Evolutionary conservation across 2,113 vertebrate species (phyloP).

Genomic region (Mobula hypostoma): DNA sequence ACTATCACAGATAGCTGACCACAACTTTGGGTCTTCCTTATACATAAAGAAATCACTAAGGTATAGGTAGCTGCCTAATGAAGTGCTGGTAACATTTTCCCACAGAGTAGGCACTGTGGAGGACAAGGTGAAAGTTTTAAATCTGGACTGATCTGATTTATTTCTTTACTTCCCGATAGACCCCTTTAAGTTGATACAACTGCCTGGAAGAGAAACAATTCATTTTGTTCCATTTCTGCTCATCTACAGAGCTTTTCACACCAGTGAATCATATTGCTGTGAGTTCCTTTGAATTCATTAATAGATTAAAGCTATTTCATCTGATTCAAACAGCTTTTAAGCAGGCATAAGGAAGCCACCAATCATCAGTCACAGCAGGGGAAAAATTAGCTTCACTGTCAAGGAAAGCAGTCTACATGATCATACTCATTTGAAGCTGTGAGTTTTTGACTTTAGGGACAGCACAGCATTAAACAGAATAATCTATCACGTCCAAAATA

Average conservation of each 20-base stretch:
- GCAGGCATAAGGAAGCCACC: neutral
- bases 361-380: neutral
- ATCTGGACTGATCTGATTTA: neutral
- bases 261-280: neutral
- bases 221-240: neutral
- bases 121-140: neutral
- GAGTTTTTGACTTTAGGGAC: neutral
- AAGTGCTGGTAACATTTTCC: no score
- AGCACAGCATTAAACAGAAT: neutral
- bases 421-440: neutral
- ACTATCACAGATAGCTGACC: no score
- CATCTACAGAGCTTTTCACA: neutral
- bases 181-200: neutral
- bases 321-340: neutral
- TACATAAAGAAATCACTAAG: no score
- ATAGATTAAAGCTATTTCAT: neutral
- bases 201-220: neutral
- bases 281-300: constrained; percentile 2
- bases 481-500: neutral
- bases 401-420: neutral
- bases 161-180: neutral
- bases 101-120: no score
- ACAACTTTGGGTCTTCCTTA: no score
- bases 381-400: neutral
- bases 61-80: no score